Conservation (phyloP, 2,113 vertebrate genomes). For the Python bivittatus region DNA sequence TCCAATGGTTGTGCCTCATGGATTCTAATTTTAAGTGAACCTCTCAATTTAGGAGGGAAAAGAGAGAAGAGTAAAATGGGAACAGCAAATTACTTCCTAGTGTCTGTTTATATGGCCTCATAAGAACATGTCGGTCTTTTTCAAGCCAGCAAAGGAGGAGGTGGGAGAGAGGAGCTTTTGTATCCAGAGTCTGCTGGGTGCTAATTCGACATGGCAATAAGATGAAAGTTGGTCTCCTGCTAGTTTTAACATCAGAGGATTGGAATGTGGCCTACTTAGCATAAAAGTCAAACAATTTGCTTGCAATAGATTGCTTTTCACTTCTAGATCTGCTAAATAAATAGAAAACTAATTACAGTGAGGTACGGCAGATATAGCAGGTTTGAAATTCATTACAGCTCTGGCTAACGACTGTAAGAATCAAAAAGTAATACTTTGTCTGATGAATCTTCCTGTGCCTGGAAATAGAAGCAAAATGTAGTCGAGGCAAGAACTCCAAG, state of each 20-base stretch:
- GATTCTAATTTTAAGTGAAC: constrained; percentile 4
- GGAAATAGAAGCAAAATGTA: constrained; percentile 8
- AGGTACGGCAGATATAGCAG: constrained; percentile 65
- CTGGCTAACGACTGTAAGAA: constrained; percentile 61
- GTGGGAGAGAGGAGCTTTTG: constrained; percentile 34
- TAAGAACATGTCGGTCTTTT: constrained; percentile 52
- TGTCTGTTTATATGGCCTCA: constrained; percentile 52
- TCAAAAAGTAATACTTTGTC: constrained; percentile 41
- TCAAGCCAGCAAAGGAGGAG: constrained; percentile 34
- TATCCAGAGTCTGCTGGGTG: constrained; percentile 68
- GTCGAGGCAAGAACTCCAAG: constrained; percentile 42
- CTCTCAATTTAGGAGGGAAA: not conserved
- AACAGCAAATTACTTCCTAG: constrained; percentile 37
- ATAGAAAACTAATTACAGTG: constrained; percentile 85
- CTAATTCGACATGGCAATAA: constrained; percentile 75
- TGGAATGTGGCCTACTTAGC: constrained; percentile 81
- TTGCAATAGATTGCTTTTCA: constrained; percentile 76
- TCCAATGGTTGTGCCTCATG: not conserved
- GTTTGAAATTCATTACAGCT: constrained; percentile 75
- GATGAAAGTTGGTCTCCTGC: constrained; percentile 74
- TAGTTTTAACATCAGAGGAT: constrained; percentile 79
- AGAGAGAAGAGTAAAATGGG: constrained; percentile 15
- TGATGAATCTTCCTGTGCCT: constrained; percentile 40
- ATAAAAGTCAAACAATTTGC: constrained; percentile 78
- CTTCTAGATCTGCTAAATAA: constrained; percentile 80